These are phyloP conservation scores for Chloroceryle amazona DNA, from an alignment of 2,797 vertebrate genomes.

Conservation along the genomic window DNA sequence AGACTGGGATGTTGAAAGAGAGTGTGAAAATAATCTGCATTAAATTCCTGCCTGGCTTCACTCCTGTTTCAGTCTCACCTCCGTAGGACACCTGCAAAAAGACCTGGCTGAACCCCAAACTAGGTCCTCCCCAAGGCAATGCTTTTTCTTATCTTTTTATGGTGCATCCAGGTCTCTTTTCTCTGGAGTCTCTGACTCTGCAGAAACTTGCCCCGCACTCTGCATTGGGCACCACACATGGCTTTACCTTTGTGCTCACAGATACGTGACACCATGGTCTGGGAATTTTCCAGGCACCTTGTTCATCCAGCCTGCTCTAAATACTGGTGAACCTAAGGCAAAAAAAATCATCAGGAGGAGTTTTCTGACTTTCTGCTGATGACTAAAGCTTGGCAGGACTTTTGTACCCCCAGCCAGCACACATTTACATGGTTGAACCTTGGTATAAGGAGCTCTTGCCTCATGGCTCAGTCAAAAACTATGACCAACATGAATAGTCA, in stretches of 20 bases:
- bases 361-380: background rate
- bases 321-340: background rate
- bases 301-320: background rate
- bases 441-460: background rate
- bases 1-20: background rate
- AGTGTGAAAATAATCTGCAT: background rate
- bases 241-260: background rate
- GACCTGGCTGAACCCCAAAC: background rate
- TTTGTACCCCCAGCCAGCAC: background rate
- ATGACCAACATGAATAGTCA: background rate
- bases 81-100: background rate
- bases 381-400: background rate
- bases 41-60: background rate
- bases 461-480: background rate
- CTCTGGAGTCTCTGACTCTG: background rate
- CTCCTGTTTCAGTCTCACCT: background rate
- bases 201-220: background rate
- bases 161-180: background rate
- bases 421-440: background rate
- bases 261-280: accelerated
- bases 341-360: background rate
- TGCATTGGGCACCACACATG: accelerated
- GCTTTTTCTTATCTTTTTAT: background rate
- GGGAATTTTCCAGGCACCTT: background rate
- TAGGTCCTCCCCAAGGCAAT: background rate